Base-by-base conservation (phyloP, 2,888 invertebrate species). In the Lumbricus terrestris region DNA sequence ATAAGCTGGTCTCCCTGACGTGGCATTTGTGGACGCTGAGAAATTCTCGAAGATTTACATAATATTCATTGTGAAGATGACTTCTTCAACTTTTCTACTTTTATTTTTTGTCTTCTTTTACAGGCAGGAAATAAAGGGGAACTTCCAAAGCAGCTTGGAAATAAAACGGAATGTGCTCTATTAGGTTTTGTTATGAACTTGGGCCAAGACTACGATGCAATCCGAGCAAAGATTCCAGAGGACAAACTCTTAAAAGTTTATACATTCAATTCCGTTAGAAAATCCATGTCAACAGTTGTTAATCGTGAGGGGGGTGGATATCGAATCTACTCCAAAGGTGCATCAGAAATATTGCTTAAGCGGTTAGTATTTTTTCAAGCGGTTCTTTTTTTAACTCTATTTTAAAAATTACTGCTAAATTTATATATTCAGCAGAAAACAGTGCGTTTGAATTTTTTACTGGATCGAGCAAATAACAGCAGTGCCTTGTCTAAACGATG, bases 201-300 rank as follows among this genome's bases (percentile, higher is more conserved):
- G 91, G 97, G 98, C 90, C 90, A 98, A 95, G 97, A 97, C 95
- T 99, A 99, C 96, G 98, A 99, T 95, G 96, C 97, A 1, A 96
- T 98, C 92, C 96, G 99, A 90, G 98, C 98, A 94, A 96, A 97
- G 93, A 96, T 97, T 94, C 97, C 99, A 4, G 99, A 99, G 95
- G 98, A 98, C 95, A 97, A 96, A 90, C 97, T 99, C 90, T 97
- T 98, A 89, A 95, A 95, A 89, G 90, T 90, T 15, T 96, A 95
- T 94, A 99, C 99, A 29, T 99, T 99, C 96, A 99, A 99, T 96
- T 99, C 99, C 82, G 98, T 98, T 92, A 97, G 99, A 93, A 99
- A 99, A 96, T 98, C 98, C 94, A 99, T 99, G 99, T 98, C 98
- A 93, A 99, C 99, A 54, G 97, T 99, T 90, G 96, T 99, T 96